Conservation (phyloP, 2,888 invertebrate genomes). For the Listrodromus nycthemerus region DNA sequence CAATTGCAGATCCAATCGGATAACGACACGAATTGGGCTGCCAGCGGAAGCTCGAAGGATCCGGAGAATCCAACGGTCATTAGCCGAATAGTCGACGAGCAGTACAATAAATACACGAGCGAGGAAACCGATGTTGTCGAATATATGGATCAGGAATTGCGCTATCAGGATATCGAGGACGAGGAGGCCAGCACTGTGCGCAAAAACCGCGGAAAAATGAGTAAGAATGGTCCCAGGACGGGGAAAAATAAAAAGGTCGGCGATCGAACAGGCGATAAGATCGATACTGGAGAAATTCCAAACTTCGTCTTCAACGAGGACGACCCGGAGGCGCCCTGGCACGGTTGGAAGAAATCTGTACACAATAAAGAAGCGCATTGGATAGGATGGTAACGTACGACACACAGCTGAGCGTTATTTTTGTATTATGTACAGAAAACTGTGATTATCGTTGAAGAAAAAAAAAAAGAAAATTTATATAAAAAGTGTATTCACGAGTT, state of each 20-base stretch:
- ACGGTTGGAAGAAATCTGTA: constrained; percentile 79
- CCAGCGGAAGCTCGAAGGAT: constrained; percentile 26
- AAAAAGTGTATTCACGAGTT: constrained; percentile 44
- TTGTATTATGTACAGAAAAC: constrained; percentile 47
- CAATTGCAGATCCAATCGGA: not conserved
- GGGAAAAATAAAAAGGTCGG: not conserved
- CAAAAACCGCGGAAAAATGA: constrained; percentile 12
- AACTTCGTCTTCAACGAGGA: constrained; percentile 56
- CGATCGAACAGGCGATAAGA: not conserved
- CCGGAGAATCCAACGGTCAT: constrained; percentile 28
- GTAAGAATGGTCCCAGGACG: constrained; percentile 8
- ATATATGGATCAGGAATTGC: constrained; percentile 81
- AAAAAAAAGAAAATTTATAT: constrained; percentile 42
- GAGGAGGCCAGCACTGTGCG: constrained; percentile 60
- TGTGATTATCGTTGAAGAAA: constrained; percentile 46
- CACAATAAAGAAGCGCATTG: constrained; percentile 75
- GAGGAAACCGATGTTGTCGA: constrained; percentile 80
- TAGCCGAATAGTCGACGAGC: constrained; percentile 77
- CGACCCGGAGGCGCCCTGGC: constrained; percentile 79
- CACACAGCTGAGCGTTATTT: constrained; percentile 52
- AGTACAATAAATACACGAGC: constrained; percentile 80
- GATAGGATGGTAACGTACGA: constrained; percentile 76
- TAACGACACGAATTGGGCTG: constrained; percentile 30
- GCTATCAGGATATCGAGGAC: constrained; percentile 81
- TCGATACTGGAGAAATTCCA: constrained; percentile 1